Conservation (phyloP, 2,888 invertebrate genomes). For the Aethes cnicana region DNA sequence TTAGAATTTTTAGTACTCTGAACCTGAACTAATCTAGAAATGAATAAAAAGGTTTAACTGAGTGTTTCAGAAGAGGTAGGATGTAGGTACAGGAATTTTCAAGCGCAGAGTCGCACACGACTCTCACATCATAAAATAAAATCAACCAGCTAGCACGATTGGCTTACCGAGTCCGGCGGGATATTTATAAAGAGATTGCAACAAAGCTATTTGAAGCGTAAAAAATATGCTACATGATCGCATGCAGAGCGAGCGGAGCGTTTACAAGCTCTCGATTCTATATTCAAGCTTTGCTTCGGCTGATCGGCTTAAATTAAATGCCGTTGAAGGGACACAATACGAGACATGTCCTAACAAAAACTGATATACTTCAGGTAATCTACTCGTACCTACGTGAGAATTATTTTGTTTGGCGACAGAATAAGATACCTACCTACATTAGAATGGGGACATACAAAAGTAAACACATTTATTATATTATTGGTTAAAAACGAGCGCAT, state of each 20-base stretch:
- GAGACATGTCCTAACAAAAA: background rate
- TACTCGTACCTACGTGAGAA: no score
- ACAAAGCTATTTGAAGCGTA: conserved; percentile 6
- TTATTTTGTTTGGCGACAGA: no score
- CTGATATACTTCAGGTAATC: no score
- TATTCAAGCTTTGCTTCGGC: conserved; percentile 12
- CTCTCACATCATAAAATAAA: background rate
- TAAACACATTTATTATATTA: no score
- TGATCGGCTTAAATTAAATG: conserved; percentile 15
- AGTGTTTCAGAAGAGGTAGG: no score
- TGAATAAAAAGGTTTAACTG: no score
- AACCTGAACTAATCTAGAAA: no score
- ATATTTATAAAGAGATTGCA: conserved; percentile 1
- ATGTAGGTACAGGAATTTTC: no score
- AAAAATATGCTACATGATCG: conserved; percentile 11
- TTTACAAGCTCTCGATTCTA: conserved; percentile 13
- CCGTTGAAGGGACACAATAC: conserved; percentile 1
- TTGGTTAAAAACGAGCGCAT: no score
- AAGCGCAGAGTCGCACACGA: background rate
- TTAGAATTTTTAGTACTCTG: background rate
- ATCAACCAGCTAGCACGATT: background rate
- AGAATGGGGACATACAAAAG: no score
- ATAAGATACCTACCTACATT: no score
- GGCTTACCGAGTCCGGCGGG: background rate
- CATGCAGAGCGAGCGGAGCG: background rate